Percentiles rank a stretch among this genome's conserved stretches.
Conservation (phyloP, 2,888 invertebrate genomes). For the Zaprionus obscuricornis region DNA sequence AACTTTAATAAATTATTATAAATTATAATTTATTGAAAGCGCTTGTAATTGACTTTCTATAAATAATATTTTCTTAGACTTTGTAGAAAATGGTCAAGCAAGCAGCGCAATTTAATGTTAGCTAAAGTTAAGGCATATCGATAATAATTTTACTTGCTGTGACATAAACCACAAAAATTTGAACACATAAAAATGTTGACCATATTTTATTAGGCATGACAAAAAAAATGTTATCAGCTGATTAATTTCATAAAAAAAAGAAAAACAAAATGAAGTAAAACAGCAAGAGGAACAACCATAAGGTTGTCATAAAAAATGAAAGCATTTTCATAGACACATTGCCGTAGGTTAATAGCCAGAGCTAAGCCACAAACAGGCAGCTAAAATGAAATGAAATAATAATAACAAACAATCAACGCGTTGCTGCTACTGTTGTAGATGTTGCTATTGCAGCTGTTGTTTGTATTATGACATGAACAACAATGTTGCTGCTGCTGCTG, state of each 20-base stretch:
- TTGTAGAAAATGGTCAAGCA: too few species aligned
- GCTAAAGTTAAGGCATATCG: too few species aligned
- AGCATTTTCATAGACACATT: slow-evolving; percentile 38
- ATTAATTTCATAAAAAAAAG: slow-evolving; percentile 53
- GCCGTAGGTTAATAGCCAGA: slow-evolving; percentile 28
- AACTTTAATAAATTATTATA: too few species aligned
- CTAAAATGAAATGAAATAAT: slow-evolving; percentile 17
- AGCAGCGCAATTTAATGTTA: too few species aligned
- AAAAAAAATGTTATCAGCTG: slow-evolving; percentile 43
- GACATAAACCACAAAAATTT: slow-evolving; percentile 13
- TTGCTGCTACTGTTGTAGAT: too few species aligned
- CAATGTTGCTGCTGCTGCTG: slow-evolving; percentile 20
- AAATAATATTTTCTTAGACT: too few species aligned
- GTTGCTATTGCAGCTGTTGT: slow-evolving; percentile 56
- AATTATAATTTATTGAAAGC: too few species aligned
- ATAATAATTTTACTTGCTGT: too few species aligned
- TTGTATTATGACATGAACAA: slow-evolving; percentile 45
- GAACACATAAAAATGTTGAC: slow-evolving; percentile 20
- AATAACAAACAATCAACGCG: slow-evolving; percentile 37
- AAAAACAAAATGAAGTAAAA: slow-evolving; percentile 2
- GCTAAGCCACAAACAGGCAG: slow-evolving; percentile 10
- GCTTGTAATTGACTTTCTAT: too few species aligned
- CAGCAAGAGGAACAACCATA: background rate
- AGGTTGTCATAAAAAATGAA: slow-evolving; percentile 49
- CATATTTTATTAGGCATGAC: slow-evolving; percentile 48